Conservation (phyloP, 2,113 vertebrate species). For the Lophochroa leadbeateri region DNA sequence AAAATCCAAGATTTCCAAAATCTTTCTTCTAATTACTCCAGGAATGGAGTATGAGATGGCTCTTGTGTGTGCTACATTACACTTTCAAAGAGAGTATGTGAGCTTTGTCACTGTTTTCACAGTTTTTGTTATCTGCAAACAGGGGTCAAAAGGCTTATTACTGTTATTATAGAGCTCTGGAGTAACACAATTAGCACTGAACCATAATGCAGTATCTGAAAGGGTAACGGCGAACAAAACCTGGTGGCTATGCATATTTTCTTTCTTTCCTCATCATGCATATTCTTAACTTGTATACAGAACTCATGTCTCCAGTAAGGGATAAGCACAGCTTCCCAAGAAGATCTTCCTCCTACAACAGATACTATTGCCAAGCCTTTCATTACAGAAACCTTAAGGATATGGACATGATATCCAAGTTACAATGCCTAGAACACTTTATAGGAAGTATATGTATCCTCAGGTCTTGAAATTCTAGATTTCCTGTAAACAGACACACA, state of each 20-base stretch:
- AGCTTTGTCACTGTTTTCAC: neutral
- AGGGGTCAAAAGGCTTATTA: neutral
- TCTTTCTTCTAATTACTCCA: neutral
- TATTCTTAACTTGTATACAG: neutral
- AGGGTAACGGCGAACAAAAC: neutral
- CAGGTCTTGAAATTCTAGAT: neutral
- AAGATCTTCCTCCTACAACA: neutral
- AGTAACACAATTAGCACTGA: neutral
- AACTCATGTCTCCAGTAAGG: neutral
- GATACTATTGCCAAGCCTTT: neutral
- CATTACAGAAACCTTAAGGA: neutral
- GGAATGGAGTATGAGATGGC: neutral
- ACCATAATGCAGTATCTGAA: neutral
- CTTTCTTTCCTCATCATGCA: neutral
- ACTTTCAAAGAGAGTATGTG: accelerated
- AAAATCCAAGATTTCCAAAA: neutral
- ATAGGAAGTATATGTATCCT: neutral
- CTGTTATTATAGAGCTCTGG: neutral
- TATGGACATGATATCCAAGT: neutral
- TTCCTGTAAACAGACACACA: neutral
- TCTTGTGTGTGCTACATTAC: neutral
- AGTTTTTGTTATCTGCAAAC: neutral
- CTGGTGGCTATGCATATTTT: neutral
- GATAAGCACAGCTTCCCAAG: neutral
- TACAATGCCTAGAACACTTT: neutral